Base-by-base conservation (phyloP, 2,888 invertebrate genomes). In the Diaphora mendica region DNA sequence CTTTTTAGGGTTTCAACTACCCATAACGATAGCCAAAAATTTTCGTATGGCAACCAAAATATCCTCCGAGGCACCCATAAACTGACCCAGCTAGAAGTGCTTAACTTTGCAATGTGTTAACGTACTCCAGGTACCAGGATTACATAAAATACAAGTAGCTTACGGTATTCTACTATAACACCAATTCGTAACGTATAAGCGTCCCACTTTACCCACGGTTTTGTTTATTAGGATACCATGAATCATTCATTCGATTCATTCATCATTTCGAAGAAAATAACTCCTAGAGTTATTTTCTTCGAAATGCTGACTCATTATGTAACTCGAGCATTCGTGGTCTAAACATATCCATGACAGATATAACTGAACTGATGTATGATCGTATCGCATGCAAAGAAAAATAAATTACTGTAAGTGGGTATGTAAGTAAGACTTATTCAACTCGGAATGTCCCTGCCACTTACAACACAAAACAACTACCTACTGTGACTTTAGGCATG, bases 171-270 rank as follows among this genome's bases (percentile, higher is more conserved):
- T 26, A 3, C 67, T 59, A n/a, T 17, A 55, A n/a, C 30, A 17
- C 15, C 26, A 30, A 30, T 59, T 26, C 62, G 30, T 62, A 30
- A 62, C 62, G 7, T 30, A 30, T 23, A 20, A 33, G 30, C 13
- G 20, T 44, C 65, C 44, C 17, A 67, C 20, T 67, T 70, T 62
- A 33, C 39, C 67, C 48, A 68, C 55, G 3, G 62, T 67, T 70
- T 67, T 70, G 70, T 74, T 64, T 74, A 74, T 70, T 70, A 70
- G 74, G 74, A n/a, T 64, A 66, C 35, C 74, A 74, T 74, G 67
- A 70, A 74, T n/a, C n/a, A n/a, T n/a, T n/a, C n/a, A n/a, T n/a
- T n/a, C n/a, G n/a, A n/a, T n/a, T n/a, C n/a, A n/a, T n/a, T n/a
- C n/a, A n/a, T n/a, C n/a, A n/a, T n/a, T n/a, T n/a, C n/a, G n/a